Base-by-base conservation (phyloP, 2,113 vertebrate genomes). In the Sialia sialis region DNA sequence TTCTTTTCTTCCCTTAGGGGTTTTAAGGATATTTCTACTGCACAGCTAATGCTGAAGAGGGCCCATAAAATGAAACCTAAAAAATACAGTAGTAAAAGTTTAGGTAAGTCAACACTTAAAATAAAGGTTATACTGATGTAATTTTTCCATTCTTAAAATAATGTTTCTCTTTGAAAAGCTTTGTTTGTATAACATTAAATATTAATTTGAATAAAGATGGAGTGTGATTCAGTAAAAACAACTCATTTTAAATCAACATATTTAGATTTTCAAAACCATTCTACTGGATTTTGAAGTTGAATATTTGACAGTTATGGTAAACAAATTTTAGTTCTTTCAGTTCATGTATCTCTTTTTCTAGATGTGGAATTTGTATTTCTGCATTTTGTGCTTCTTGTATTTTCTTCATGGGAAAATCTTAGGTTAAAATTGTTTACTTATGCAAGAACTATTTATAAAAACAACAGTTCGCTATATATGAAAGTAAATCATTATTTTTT, bases 61-160 rank as follows among this genome's bases (percentile, higher is more conserved):
- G 99, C 99, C 62, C 96, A 98, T 86, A 99, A 98, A 97, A 99
- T 99, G 99, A 98, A 98, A 84, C 96, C 98, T 14, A 98, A 98
- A 89, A 99, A 98, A 92, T 91, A 95, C 27, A 95, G 84, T 88
- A 88, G 91, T 78, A 98, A 96, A 94, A 98, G 92, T 85, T 67
- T 94, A 76, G 98, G 99, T 99, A 93, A 97, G 98, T 97, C 38
- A 94, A 80, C 22, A 62, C 26, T 74, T 91, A 66, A 78, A 84
- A 41, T 68, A 76, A 36, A 48, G 2, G 2, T 67, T 78, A 25
- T 39, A 21, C 56, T 85, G 34, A 66, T 44, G 39, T 43, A 79
- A 27, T 66, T 16, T 75, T 69, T 83, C 26, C 34, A 36, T 70
- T 74, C 48, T 34, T 76, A 54, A 74, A 88, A 75, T 52, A 79